Percentiles rank a stretch among this genome's conserved stretches.
phyloP scores from a whole-genome alignment of 2,113 vertebrate genomes.

The Phrynosoma blainvillii region DNA sequence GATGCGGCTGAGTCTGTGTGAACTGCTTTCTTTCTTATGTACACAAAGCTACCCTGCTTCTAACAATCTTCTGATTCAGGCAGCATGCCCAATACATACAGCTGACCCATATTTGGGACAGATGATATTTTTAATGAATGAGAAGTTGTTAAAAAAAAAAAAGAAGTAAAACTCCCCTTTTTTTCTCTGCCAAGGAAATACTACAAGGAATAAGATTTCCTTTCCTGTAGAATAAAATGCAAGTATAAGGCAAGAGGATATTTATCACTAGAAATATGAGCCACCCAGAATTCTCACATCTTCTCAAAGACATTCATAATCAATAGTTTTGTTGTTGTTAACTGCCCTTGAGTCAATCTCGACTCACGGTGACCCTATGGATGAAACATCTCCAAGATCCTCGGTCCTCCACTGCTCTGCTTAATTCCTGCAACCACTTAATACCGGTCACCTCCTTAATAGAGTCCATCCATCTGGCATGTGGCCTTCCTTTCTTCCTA shows the following conservation, averaged over 20 bases:
- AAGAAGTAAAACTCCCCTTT: fast-evolving
- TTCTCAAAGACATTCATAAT: not conserved
- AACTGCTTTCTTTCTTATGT: conserved; percentile 45
- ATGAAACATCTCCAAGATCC: too few species aligned
- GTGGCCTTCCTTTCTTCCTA: too few species aligned
- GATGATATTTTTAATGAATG: not conserved
- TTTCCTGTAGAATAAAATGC: not conserved
- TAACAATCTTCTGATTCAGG: conserved; percentile 50
- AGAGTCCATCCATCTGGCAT: too few species aligned
- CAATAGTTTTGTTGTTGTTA: not conserved
- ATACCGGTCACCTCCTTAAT: too few species aligned
- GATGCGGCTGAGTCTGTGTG: conserved; percentile 53
- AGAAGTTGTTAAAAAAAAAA: not conserved
- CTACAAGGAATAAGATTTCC: not conserved
- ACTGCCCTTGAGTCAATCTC: too few species aligned
- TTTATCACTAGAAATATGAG: not conserved
- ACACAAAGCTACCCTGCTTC: conserved; percentile 32
- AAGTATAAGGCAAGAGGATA: fast-evolving
- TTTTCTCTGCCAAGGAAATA: not conserved
- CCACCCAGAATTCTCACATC: not conserved
- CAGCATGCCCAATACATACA: conserved; percentile 13
- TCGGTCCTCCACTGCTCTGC: too few species aligned
- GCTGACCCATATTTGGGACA: not conserved
- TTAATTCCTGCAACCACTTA: too few species aligned
- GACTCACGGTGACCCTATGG: too few species aligned